Base-by-base conservation (phyloP, 2,113 vertebrate genomes). In the Xenus cinereus region DNA sequence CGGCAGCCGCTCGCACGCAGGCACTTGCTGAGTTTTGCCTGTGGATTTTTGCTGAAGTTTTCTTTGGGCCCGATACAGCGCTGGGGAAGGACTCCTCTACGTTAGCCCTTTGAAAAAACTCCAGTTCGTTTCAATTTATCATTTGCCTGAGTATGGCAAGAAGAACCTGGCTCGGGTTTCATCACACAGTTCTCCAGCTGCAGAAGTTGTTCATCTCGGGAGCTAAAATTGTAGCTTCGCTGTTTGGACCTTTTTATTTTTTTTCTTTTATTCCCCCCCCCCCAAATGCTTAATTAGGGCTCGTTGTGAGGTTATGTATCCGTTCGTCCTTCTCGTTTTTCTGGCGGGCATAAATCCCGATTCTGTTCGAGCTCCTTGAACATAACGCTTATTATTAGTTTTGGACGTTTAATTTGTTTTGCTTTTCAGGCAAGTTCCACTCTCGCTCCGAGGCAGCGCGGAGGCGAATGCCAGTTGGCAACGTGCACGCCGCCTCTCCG, bases 381-480 rank as follows among this genome's bases (percentile, higher is more conserved):
- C 72, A 28, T 94, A 94, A 80, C 1, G 4, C 88, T 97, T 89
- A 43, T 84, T 96, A 93, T 92, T 97, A 93, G 91, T 96, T 97
- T 97, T 95, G 96, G 94, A 75, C 32, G 45, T 97, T 95, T 97
- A 73, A 93, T 97, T 97, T 97, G 92, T 97, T 98, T 97, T 93
- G 67, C 81, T 98, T 98, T 96, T 97, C 85, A 95, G 74, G 93
- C 76, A 85, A 97, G 91, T 96, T 97, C 80, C 81, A 77, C 84
- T 97, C 96, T 96, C 96, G 82, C 94, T 97, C 93, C 3, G 14
- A 83, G 97, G 97, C 91, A 81, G 56, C 45, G 19, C 13, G n/a
- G 96, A 88, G 92, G 96, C 50, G 48, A 82, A 77, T 93, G 93
- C 96, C 94, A 96, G 84, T 74, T 97, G 97, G 95, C 96, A 67